Conservation (phyloP, 2,113 vertebrate species). For the Clarias magur region DNA sequence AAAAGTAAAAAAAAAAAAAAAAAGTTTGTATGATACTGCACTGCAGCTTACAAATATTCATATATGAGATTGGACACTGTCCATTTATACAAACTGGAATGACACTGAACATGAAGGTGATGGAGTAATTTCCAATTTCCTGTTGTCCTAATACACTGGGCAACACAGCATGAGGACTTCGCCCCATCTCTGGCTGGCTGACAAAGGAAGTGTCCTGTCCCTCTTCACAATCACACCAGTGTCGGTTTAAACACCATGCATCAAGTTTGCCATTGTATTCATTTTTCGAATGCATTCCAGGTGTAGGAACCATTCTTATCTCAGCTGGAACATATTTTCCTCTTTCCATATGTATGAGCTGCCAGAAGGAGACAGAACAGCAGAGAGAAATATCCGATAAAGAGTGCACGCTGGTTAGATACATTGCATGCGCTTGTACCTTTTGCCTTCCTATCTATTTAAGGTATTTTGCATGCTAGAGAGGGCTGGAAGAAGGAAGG, state of each 20-base stretch:
- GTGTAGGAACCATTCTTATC: slow-evolving; percentile 41
- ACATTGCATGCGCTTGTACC: slow-evolving; percentile 22
- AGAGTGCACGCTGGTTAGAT: slow-evolving; percentile 36
- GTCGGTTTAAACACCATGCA: slow-evolving; percentile 26
- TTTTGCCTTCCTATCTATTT: slow-evolving; percentile 30
- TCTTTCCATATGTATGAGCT: slow-evolving; percentile 54
- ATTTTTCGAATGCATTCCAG: slow-evolving; percentile 41
- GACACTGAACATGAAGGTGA: background rate
- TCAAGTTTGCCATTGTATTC: slow-evolving; percentile 38
- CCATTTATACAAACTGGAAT: slow-evolving; percentile 3
- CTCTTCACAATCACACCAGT: slow-evolving; percentile 35
- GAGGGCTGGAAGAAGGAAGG: slow-evolving; percentile 16
- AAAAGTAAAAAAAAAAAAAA: background rate
- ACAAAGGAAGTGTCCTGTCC: slow-evolving; percentile 30
- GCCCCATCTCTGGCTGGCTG: background rate
- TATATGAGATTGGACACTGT: background rate
- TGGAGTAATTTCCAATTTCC: slow-evolving; percentile 13
- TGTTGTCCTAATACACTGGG: slow-evolving; percentile 7
- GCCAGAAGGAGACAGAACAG: slow-evolving; percentile 14
- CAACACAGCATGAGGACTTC: slow-evolving; percentile 27
- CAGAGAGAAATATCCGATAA: slow-evolving; percentile 35
- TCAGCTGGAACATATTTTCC: slow-evolving; percentile 33
- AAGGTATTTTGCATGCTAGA: slow-evolving; percentile 46
- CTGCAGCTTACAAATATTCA: background rate
- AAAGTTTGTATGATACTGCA: background rate